Conservation (phyloP, 64 coral and sea anemone genomes). For the Montipora cactus region DNA sequence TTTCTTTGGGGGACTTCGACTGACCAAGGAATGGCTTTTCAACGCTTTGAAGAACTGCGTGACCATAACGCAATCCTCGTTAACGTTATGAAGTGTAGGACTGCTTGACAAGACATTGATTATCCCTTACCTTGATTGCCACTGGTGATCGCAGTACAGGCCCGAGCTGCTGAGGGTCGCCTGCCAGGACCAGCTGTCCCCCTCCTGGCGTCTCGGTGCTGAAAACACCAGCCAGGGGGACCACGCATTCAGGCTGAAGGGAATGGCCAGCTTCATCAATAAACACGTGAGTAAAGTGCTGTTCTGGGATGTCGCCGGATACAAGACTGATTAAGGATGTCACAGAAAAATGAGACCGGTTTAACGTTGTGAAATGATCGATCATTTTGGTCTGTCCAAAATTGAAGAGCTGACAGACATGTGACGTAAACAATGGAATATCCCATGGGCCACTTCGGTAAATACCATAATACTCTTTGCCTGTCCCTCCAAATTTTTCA, state of each 20-base stretch:
- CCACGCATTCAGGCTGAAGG: conserved; percentile 79
- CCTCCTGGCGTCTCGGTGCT: conserved; percentile 61
- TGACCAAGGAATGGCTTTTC: too few relatives aligned
- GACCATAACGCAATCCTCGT: background rate
- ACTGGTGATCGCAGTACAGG: conserved; percentile 82
- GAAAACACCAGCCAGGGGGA: conserved; percentile 76
- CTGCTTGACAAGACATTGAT: background rate
- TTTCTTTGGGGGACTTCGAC: too few relatives aligned
- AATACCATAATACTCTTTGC: too few relatives aligned
- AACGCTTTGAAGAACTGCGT: background rate
- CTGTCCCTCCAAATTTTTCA: too few relatives aligned
- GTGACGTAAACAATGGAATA: too few relatives aligned
- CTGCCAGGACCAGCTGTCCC: conserved; percentile 81
- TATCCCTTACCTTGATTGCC: conserved; percentile 63
- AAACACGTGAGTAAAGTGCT: conserved; percentile 84
- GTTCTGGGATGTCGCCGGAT: conserved; percentile 55
- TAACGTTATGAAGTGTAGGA: too few relatives aligned
- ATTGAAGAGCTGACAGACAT: too few relatives aligned
- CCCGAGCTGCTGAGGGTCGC: conserved; percentile 84
- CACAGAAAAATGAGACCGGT: background rate
- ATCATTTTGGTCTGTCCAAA: too few relatives aligned
- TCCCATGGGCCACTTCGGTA: too few relatives aligned
- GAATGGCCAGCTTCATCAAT: conserved; percentile 86
- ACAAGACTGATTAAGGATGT: conserved; percentile 52
- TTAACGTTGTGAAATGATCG: too few relatives aligned